These are phyloP conservation scores for Pomacea canaliculata DNA, from an alignment of 2,888 invertebrate species.

Conservation along the genomic window DNA sequence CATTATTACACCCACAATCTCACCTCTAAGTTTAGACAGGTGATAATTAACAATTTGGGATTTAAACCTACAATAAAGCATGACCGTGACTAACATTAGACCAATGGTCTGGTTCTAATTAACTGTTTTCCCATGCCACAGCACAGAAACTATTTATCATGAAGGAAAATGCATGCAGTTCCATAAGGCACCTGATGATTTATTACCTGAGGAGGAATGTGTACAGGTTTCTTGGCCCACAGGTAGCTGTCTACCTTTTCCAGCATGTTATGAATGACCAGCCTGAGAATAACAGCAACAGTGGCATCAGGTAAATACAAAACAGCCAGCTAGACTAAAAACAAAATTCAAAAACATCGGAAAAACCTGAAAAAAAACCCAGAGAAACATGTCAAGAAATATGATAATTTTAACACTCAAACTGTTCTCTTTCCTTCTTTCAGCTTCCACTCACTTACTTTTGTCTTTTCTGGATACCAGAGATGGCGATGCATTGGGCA, in stretches of 20 bases:
- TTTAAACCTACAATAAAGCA: too few relatives aligned
- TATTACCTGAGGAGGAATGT: slow-evolving; percentile 53
- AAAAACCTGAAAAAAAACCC: background rate
- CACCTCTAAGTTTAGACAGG: too few relatives aligned
- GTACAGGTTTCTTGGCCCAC: slow-evolving; percentile 57
- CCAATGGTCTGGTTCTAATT: too few relatives aligned
- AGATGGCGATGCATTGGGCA: slow-evolving; percentile 43
- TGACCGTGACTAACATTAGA: too few relatives aligned
- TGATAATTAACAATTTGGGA: too few relatives aligned
- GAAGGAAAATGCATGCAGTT: too few relatives aligned
- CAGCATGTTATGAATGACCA: slow-evolving; percentile 58
- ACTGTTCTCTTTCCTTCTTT: background rate
- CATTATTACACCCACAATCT: too few relatives aligned
- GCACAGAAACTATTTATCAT: too few relatives aligned
- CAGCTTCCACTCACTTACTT: slow-evolving; percentile 35
- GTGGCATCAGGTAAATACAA: background rate
- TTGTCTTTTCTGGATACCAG: slow-evolving; percentile 46
- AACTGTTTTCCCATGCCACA: too few relatives aligned
- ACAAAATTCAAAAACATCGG: background rate
- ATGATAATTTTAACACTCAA: background rate
- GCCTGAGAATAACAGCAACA: slow-evolving; percentile 36
- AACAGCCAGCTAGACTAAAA: background rate
- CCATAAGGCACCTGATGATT: too few relatives aligned
- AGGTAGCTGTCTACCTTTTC: slow-evolving; percentile 62
- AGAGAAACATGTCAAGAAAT: background rate